Base-by-base conservation (phyloP, 2,888 invertebrate genomes). In the Caenorhabditis virilis region DNA sequence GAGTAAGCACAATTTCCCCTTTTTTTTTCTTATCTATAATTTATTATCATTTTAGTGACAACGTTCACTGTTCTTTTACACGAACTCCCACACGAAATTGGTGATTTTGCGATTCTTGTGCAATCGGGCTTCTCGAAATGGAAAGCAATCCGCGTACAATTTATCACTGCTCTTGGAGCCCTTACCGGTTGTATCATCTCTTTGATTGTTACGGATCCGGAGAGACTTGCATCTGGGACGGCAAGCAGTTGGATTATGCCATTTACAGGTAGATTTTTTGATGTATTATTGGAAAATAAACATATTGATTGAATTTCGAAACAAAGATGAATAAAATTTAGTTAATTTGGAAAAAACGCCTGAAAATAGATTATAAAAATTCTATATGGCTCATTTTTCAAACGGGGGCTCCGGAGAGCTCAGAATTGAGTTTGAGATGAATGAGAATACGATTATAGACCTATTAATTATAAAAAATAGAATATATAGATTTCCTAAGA, bases 21-120 rank as follows among this genome's bases (percentile, higher is more conserved):
- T 13, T 13, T 36, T 36, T 7, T n/a, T 18, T 27, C 5, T n/a
- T 27, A 92, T 22, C 6, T 9, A 30, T 9, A 30, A 30, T 9
- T 30, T 30, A 9, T 30, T 30, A 13, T 6, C 6, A 56, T 67
- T 25, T 88, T 91, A 52, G 88, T 95, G 11, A 98, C 98, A n/a
- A 95, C 97, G 16, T 86, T 95, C 26, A 95, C 95, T 2, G 95
- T 98, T 82, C 87, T 98, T 51, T 86, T 99, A 45, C 98, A 98
- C 85, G 98, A 98, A 87, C 91, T 98, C 67, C 98, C 98, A 36
- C 98, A 99, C 87, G 98, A 98, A 86, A 95, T 98, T 83, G 98
- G 98, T 27, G 98, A 98, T 85, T 98, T 94, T 87, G 98, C 98
- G 15, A 97, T 99, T 84, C 88, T 98, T 53, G 90, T 98, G 54